Evolutionary conservation across 2,113 vertebrate genomes (phyloP), one percentile per base, ranked within the genome.

Genomic region (Lagopus leucura): DNA sequence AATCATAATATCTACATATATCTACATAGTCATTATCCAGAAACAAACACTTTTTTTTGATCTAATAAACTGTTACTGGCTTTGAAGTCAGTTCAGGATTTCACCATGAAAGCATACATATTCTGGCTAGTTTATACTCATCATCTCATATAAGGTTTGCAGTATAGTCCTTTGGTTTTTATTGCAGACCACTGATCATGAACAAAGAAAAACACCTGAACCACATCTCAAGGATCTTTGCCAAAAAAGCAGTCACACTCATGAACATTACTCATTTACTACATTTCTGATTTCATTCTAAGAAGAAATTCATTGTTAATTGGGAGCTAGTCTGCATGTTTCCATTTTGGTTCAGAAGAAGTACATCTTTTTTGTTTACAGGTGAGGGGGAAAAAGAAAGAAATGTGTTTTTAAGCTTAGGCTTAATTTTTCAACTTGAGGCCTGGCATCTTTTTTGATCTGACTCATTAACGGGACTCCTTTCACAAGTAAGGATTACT

Each of bases 401-500:
- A 72, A 87, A 66, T 27, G 16, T 34, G 50, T 24, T 21, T 84
- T 85, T 85, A 65, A 54, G 30, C 50, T 88, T 2, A 73, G 73
- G 38, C 52, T 92, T 85, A 38, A 38, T 38, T 76, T 90, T 91
- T 79, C 74, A 58, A 11, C 89, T 70, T 92, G 71, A 63, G 43
- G 32, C 32, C 45, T 55, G 72, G 34, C 47, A 32, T 48, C 54
- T 78, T 89, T 87, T 65, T 61, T 90, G 58, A 85, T 84, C 48
- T 89, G 66, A 89, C 48, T 89, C 71, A 84, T 82, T 94, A 89
- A 74, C 24, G 61, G n/a, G 21, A 61, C 21, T 93, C 66, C 45
- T 91, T 93, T 81, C 66, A 75, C 63, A 61, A 92, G 2, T 50
- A 52, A 63, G 20, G 66, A 79, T 94, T 89, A 92, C 77, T 95